Percentiles rank a stretch among this genome's conserved stretches.
These are phyloP conservation scores for Burhinus oedicnemus DNA, from an alignment of 2,113 vertebrate species.

Conservation along the genomic window DNA sequence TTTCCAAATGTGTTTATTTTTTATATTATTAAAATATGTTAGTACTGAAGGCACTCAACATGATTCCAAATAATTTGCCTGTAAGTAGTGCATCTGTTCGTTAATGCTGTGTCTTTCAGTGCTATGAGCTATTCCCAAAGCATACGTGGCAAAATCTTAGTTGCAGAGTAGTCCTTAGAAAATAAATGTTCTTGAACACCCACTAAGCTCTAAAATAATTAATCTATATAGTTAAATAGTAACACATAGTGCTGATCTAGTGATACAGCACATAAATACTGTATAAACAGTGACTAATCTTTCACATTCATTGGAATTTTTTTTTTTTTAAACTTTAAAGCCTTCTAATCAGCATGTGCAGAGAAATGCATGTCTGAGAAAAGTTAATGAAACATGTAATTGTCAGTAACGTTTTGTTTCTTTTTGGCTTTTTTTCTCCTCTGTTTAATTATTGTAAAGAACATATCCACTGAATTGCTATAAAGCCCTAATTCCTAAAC, in stretches of 20 bases:
- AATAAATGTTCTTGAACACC: background rate
- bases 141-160: background rate
- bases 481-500: background rate
- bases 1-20: background rate
- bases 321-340: background rate
- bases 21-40: background rate
- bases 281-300: conserved; percentile 23
- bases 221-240: conserved; percentile 20
- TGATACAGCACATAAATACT: background rate
- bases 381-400: background rate
- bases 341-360: background rate
- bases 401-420: background rate
- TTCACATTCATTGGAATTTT: background rate
- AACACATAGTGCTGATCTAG: background rate
- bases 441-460: background rate
- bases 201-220: background rate
- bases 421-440: background rate
- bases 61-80: background rate
- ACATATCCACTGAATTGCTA: background rate
- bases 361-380: background rate
- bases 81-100: background rate
- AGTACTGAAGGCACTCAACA: background rate
- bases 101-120: background rate
- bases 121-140: background rate
- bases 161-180: background rate